Base-by-base conservation (phyloP, 2,888 invertebrate genomes). In the Rutpela maculata region DNA sequence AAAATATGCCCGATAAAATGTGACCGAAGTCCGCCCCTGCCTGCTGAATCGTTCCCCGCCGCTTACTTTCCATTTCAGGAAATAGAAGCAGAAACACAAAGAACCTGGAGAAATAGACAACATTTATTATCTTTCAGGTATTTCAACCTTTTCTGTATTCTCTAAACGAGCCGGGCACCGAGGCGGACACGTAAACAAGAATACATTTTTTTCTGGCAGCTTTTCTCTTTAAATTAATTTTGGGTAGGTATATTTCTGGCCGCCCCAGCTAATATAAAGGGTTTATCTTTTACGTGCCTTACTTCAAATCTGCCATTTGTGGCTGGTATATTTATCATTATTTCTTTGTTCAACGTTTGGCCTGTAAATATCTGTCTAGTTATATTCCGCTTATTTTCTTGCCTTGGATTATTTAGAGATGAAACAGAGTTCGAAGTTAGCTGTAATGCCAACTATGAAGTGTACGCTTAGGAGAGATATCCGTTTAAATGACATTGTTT, bases 51-150 rank as follows among this genome's bases (percentile, higher is more conserved):
- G n/a, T n/a, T 15, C 43, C 15, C 12, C 43, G 12, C 50, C 50
- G 15, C 50, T 50, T n/a, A 50, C 50, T 50, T 50, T 50, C 50
- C 50, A 50, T 50, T 50, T 50, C 65, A 12, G 17, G 65, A 38
- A 38, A 65, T 65, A 65, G 43, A 65, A 65, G 43, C 65, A 38
- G 65, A 65, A 63, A 65, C 65, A 65, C 65, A 65, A 65, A 65
- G 43, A 18, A 38, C 43, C 43, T 38, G 17, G 43, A 65, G 43
- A 65, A 65, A 65, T 65, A 43, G 65, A 43, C 43, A 22, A 38
- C 65, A 65, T 65, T 65, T 65, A 43, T 65, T 65, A 65, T 65
- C 38, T 19, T 22, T n/a, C 43, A 65, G 38, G 65, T 65, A 65
- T 18, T 65, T n/a, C 60, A 22, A 26, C 50, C 50, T 50, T 50